These are phyloP conservation scores for human (Homo sapiens) DNA, from an alignment of 2,113 vertebrate species.

Conservation along the genomic window DNA sequence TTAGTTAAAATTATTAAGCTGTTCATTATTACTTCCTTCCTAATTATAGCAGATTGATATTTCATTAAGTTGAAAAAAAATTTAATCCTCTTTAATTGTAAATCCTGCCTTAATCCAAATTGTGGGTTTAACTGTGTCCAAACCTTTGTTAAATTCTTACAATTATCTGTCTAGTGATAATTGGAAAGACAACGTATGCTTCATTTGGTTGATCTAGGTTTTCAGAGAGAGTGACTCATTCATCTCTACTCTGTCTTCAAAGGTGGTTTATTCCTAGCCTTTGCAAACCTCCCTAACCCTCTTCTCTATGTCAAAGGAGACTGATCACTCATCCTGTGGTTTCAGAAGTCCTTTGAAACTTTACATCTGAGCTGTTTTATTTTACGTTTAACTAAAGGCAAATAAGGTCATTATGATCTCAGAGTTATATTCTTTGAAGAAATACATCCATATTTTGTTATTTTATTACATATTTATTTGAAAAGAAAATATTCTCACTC, in stretches of 20 bases:
- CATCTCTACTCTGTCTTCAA: not conserved
- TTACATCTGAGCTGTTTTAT: not conserved
- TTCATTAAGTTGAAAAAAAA: conserved; percentile 15
- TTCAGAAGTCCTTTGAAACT: not conserved
- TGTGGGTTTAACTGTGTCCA: not conserved
- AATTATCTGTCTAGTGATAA: not conserved
- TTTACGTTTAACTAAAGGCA: conserved; percentile 56
- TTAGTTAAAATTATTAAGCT: not conserved
- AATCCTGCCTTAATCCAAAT: conserved; percentile 1
- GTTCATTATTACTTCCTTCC: not conserved
- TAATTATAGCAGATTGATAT: conserved; percentile 15
- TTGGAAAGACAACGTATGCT: not conserved
- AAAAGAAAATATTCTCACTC: not conserved
- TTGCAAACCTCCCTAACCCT: not conserved
- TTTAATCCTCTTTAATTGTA: not conserved
- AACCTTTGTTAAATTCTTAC: not conserved
- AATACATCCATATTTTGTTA: not conserved
- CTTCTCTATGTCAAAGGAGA: not conserved
- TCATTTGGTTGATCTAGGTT: not conserved
- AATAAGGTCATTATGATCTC: not conserved
- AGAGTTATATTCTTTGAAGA: conserved; percentile 24
- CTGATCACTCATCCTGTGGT: not conserved
- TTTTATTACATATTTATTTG: not conserved
- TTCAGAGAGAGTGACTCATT: not conserved
- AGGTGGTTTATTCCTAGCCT: not conserved